phyloP scores from a whole-genome alignment of 2,888 invertebrate species.

The Erannis defoliaria region DNA sequence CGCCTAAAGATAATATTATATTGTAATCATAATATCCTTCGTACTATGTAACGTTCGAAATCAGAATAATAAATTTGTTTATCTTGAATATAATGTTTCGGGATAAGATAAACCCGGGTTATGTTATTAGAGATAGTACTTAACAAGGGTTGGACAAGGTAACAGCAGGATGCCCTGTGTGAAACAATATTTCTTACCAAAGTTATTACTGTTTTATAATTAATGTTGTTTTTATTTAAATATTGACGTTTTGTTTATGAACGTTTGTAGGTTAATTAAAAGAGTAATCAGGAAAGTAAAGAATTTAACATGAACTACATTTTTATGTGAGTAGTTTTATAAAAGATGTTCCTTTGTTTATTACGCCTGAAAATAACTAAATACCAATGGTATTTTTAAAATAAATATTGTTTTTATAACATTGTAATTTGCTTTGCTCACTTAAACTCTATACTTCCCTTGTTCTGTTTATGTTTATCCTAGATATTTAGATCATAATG shows the following conservation, averaged over 20 bases:
- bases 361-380: no score
- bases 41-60: constrained; percentile 39
- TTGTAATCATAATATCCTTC: constrained; percentile 43
- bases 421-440: no score
- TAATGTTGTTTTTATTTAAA: constrained; percentile 30
- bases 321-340: neutral
- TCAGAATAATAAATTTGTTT: constrained; percentile 57
- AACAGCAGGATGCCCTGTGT: constrained; percentile 41
- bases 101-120: constrained; percentile 59
- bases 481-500: no score
- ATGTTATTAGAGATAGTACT: constrained; percentile 53
- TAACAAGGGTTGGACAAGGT: constrained; percentile 46
- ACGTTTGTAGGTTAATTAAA: constrained; percentile 12
- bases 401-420: constrained; percentile 1
- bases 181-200: constrained; percentile 28
- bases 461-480: no score
- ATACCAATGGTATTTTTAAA: neutral
- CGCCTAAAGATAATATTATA: constrained; percentile 37
- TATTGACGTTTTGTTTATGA: constrained; percentile 25
- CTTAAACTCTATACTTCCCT: no score
- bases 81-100: constrained; percentile 55
- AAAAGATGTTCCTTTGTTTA: no score
- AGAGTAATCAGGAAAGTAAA: neutral
- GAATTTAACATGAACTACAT: neutral
- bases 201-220: constrained; percentile 24